Conservation (phyloP, 2,797 vertebrate genomes). For the Silurus lanzhouensis region DNA sequence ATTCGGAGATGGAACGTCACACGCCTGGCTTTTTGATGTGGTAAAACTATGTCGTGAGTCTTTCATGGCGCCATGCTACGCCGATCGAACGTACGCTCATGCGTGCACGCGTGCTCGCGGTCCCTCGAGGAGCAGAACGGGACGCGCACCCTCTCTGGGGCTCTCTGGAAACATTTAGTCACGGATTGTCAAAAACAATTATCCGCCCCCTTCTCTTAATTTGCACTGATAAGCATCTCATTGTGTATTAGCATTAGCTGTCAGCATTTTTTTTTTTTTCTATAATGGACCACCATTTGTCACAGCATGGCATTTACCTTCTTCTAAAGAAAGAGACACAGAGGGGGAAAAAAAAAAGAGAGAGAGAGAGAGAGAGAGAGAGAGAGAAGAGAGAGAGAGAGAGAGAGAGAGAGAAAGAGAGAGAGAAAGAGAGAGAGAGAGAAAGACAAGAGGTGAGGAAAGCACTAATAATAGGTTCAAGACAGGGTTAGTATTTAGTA, state of each 20-base stretch:
- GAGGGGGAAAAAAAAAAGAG: constrained; percentile 8
- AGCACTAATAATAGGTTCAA: constrained; percentile 77
- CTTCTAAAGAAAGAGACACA: background rate
- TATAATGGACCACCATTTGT: constrained; percentile 75
- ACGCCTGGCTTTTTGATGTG: background rate
- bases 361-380: constrained; percentile 6
- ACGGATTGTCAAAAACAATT: constrained; percentile 80
- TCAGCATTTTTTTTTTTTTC: constrained; percentile 62
- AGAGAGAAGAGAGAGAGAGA: constrained; percentile 19
- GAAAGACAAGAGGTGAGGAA: constrained; percentile 22
- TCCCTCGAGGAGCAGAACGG: constrained; percentile 31
- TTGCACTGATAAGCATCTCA: constrained; percentile 82
- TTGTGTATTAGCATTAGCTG: constrained; percentile 76
- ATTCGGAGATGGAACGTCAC: background rate
- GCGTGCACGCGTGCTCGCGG: background rate
- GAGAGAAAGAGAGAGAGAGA: constrained; percentile 15
- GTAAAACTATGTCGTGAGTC: constrained; percentile 1
- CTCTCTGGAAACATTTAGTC: constrained; percentile 59
- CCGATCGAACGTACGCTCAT: constrained; percentile 12
- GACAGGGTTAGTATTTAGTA: constrained; percentile 74
- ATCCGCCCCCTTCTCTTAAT: constrained; percentile 78
- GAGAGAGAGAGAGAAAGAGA: constrained; percentile 7
- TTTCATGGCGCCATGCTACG: background rate
- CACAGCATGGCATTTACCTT: constrained; percentile 73
- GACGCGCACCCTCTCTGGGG: constrained; percentile 64